Conservation (phyloP, 1,140 invertebrate genomes). For the Monochamus saltuarius region DNA sequence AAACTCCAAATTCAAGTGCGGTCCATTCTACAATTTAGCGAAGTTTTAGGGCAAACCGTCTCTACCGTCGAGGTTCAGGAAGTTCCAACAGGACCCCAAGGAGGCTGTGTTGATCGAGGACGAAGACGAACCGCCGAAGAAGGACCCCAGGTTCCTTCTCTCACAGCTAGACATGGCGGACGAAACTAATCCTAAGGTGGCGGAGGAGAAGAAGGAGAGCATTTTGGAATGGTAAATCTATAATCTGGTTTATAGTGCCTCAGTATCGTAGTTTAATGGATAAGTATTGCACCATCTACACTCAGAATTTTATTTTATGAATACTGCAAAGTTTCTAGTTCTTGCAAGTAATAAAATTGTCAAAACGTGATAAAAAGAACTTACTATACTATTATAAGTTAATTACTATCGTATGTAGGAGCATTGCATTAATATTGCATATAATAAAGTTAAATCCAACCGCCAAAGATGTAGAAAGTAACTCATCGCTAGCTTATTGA, state of each 20-base stretch:
- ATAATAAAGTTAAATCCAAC: too few relatives aligned
- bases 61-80: not conserved
- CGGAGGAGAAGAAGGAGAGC: slow-evolving; percentile 28
- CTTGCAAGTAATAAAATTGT: too few relatives aligned
- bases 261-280: too few relatives aligned
- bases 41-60: slow-evolving; percentile 19
- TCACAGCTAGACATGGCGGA: slow-evolving; percentile 21
- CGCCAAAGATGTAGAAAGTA: too few relatives aligned
- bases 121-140: slow-evolving; percentile 11
- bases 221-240: slow-evolving; percentile 35
- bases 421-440: too few relatives aligned
- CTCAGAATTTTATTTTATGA: not conserved
- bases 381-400: too few relatives aligned
- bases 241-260: too few relatives aligned
- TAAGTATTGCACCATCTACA: too few relatives aligned
- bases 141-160: slow-evolving; percentile 17
- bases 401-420: too few relatives aligned
- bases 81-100: not conserved
- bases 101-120: not conserved
- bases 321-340: not conserved
- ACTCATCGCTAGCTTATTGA: too few relatives aligned
- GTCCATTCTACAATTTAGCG: slow-evolving; percentile 6
- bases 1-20: slow-evolving; percentile 10
- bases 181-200: slow-evolving; percentile 1
- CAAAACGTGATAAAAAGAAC: too few relatives aligned